Evolutionary conservation across 2,797 vertebrate genomes (phyloP).

Genomic region (Dicrostonyx torquatus): DNA sequence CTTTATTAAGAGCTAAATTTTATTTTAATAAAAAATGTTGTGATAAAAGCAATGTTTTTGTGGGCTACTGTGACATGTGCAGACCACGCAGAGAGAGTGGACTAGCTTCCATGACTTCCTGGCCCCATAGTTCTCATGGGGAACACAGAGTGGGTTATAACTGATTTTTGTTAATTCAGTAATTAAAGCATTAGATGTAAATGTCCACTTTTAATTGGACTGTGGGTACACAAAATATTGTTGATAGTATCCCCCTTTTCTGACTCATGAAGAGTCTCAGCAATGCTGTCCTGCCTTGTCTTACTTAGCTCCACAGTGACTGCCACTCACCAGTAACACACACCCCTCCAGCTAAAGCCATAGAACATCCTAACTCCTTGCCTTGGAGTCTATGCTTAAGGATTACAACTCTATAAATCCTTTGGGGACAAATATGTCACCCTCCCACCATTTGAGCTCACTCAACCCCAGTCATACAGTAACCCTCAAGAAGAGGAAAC

Average conservation of each 20-base stretch:
- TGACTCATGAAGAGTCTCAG: neutral
- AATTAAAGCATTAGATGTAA: conserved; percentile 10
- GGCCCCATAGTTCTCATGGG: neutral
- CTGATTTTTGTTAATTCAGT: neutral
- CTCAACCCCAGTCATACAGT: neutral
- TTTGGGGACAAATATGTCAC: neutral
- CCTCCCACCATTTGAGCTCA: neutral
- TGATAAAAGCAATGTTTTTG: neutral
- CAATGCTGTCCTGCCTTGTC: neutral
- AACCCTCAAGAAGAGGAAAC: neutral
- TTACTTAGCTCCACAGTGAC: neutral
- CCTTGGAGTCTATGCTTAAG: neutral
- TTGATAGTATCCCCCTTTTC: neutral
- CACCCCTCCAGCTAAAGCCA: neutral
- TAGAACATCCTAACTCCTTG: neutral
- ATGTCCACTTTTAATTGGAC: neutral
- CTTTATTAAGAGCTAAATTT: neutral
- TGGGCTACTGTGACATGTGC: neutral
- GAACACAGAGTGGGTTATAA: neutral
- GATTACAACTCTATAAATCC: neutral
- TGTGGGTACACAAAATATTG: neutral
- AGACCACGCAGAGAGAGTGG: neutral
- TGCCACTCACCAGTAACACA: neutral
- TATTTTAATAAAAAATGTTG: neutral
- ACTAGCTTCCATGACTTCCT: neutral